Conservation (phyloP, 2,797 vertebrate genomes). For the Podargus strigoides region DNA sequence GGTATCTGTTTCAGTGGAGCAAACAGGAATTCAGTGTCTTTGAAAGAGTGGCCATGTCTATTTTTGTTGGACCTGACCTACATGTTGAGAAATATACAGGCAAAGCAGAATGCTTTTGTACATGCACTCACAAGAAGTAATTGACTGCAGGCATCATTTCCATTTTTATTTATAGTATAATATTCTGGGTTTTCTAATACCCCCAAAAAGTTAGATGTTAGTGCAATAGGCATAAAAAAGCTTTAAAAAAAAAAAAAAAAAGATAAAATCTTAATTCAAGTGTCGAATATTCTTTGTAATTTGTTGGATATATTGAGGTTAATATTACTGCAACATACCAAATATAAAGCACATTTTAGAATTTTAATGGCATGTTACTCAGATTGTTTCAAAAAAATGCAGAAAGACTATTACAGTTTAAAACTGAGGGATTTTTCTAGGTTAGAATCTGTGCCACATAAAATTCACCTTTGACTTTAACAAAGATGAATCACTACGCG, state of each 20-base stretch:
- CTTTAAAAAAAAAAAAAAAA: background rate
- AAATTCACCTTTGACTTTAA: background rate
- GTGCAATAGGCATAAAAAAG: background rate
- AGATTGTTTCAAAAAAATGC: background rate
- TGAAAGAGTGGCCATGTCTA: fast-evolving
- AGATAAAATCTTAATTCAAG: background rate
- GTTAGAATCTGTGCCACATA: background rate
- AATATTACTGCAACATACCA: background rate
- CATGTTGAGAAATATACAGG: background rate
- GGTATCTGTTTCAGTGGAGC: background rate
- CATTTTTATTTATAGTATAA: background rate
- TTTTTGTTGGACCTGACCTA: background rate
- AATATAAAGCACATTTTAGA: background rate
- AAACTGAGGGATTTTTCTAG: background rate
- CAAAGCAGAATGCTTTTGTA: background rate
- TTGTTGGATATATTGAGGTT: background rate
- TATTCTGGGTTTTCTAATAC: background rate
- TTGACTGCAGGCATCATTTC: background rate
- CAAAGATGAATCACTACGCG: background rate
- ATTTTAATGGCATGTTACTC: background rate
- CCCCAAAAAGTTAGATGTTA: background rate
- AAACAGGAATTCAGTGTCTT: background rate
- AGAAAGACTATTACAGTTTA: background rate
- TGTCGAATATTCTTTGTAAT: background rate
- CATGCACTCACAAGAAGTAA: background rate